A percentile compares a stretch with the other conserved stretches of the same genome.
phyloP scores from a whole-genome alignment of 1,140 invertebrate species.

The Drosophila obscura region DNA sequence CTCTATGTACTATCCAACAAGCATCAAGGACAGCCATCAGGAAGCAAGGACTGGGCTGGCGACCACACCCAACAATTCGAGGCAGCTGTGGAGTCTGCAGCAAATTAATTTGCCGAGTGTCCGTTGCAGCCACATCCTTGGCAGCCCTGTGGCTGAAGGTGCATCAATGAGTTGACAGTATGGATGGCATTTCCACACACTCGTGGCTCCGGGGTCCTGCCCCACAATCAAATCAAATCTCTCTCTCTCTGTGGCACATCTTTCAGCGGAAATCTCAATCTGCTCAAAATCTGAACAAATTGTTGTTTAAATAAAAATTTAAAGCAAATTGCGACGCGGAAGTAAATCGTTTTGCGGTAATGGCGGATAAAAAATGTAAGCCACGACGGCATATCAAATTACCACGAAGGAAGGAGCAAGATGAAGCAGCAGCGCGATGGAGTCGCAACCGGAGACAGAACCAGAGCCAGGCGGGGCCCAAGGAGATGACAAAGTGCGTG shows the following conservation, averaged over 20 bases:
- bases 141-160: constrained; percentile 29
- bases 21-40: constrained; percentile 27
- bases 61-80: constrained; percentile 46
- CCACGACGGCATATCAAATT: constrained; percentile 79
- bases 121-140: constrained; percentile 60
- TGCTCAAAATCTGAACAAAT: constrained; percentile 51
- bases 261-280: constrained; percentile 55
- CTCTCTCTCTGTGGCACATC: constrained; percentile 10
- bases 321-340: constrained; percentile 64
- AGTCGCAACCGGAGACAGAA: constrained; percentile 12
- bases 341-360: constrained; percentile 73
- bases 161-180: constrained; percentile 27
- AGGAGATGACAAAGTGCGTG: constrained; percentile 70
- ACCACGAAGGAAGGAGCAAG: constrained; percentile 23
- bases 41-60: constrained; percentile 18
- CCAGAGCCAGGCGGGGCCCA: constrained; percentile 35
- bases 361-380: constrained; percentile 76
- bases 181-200: constrained; percentile 5
- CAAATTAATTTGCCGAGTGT: constrained; percentile 76
- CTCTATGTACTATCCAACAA: not conserved
- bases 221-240: not conserved
- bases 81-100: constrained; percentile 54
- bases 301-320: constrained; percentile 77
- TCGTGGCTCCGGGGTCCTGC: not conserved
- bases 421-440: not conserved